These are phyloP conservation scores for Arion vulgaris DNA, from an alignment of 1,140 invertebrate species.

Conservation along the genomic window DNA sequence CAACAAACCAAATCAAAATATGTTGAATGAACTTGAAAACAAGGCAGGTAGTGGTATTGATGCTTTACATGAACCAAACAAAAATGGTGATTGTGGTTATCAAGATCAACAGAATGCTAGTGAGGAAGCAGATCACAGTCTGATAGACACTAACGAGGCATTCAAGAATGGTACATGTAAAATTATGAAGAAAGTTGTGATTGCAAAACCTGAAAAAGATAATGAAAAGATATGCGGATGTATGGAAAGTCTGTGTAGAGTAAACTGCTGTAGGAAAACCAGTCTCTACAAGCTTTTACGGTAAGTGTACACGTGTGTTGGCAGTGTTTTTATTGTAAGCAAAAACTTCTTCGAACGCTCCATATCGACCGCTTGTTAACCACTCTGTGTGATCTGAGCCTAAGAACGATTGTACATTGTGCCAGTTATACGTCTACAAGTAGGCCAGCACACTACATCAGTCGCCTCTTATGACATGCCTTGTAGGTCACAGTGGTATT, in stretches of 20 bases:
- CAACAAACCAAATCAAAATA: background rate
- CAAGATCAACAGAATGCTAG: background rate
- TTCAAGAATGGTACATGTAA: background rate
- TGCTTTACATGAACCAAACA: background rate
- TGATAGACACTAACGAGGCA: background rate
- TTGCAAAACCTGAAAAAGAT: background rate
- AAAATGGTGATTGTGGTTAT: background rate
- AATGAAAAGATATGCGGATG: slow-evolving; percentile 5
- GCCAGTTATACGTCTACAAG: too few relatives aligned
- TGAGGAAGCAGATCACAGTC: background rate
- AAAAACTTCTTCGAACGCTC: too few relatives aligned
- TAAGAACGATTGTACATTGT: too few relatives aligned
- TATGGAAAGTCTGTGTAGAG: background rate
- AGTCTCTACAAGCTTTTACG: slow-evolving; percentile 9
- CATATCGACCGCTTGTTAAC: too few relatives aligned
- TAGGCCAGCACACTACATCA: too few relatives aligned
- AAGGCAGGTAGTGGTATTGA: background rate
- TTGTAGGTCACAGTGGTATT: too few relatives aligned
- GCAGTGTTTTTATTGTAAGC: too few relatives aligned
- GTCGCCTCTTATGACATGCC: too few relatives aligned
- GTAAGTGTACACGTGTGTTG: background rate
- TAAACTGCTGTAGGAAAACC: background rate
- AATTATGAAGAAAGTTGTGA: background rate
- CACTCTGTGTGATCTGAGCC: too few relatives aligned
- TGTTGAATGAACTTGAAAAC: background rate